Evolutionary conservation across 35 echinoderm and acorn worm species (phyloP).

Genomic region (Chiridota heheva): DNA sequence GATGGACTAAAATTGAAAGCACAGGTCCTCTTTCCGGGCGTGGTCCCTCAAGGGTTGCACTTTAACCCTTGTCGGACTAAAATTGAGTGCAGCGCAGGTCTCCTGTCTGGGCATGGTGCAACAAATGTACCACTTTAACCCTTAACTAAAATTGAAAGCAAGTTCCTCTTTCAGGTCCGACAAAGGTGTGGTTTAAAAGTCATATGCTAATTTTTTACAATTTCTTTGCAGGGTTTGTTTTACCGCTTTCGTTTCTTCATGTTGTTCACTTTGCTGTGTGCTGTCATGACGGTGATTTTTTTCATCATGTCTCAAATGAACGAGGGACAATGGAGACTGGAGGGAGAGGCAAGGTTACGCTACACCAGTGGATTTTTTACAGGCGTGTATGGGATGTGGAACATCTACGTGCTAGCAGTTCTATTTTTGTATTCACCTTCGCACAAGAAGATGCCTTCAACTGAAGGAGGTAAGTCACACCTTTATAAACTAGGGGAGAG

Average conservation of each 20-base stretch:
- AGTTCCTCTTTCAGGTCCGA: too few species aligned
- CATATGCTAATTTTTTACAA: neutral
- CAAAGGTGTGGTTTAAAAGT: too few species aligned
- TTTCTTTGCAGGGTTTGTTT: slow-evolving; percentile 68
- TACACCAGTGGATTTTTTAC: slow-evolving; percentile 96
- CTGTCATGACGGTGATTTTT: slow-evolving; percentile 89
- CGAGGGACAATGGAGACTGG: slow-evolving; percentile 64
- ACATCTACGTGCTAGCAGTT: slow-evolving; percentile 92
- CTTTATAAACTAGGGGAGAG: too few species aligned
- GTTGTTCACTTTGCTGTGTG: slow-evolving; percentile 80
- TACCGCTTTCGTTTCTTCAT: slow-evolving; percentile 98
- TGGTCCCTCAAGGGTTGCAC: too few species aligned
- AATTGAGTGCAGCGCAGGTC: too few species aligned
- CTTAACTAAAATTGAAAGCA: too few species aligned
- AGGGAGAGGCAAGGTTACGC: slow-evolving; percentile 33
- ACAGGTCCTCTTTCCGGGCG: too few species aligned
- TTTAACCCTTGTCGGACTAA: too few species aligned
- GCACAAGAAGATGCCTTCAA: slow-evolving; percentile 59
- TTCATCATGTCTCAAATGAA: slow-evolving; percentile 91
- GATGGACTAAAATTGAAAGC: too few species aligned
- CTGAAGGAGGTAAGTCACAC: slow-evolving; percentile 12
- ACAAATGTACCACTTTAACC: too few species aligned
- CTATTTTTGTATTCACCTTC: slow-evolving; percentile 88
- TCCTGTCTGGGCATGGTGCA: too few species aligned
- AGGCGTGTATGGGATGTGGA: slow-evolving; percentile 97